phyloP scores from a whole-genome alignment of 2,113 vertebrate species.

The Pseudorasbora parva region DNA sequence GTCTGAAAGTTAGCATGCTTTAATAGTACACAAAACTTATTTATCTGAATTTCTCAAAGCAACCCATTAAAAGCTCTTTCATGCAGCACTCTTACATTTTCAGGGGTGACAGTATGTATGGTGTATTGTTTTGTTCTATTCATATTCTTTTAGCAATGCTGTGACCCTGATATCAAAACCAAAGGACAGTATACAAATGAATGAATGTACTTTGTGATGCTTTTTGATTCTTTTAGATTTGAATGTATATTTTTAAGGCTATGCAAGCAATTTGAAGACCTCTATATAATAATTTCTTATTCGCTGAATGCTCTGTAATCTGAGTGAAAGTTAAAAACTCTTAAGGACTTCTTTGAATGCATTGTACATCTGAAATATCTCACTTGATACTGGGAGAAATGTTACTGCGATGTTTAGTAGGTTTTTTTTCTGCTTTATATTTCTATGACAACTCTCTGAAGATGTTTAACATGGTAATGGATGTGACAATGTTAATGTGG shows the following conservation, averaged over 20 bases:
- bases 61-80: background rate
- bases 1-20: background rate
- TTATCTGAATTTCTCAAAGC: background rate
- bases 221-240: background rate
- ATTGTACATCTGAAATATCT: background rate
- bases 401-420: too few relatives aligned
- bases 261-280: background rate
- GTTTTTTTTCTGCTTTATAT: too few relatives aligned
- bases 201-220: conserved; percentile 5
- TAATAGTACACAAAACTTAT: background rate
- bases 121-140: conserved; percentile 3
- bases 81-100: background rate
- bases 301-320: background rate
- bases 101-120: background rate
- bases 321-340: background rate
- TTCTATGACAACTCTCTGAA: too few relatives aligned
- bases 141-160: background rate
- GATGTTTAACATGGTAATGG: too few relatives aligned
- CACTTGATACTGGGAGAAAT: background rate
- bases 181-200: background rate
- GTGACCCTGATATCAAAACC: background rate
- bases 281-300: background rate
- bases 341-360: background rate
- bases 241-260: background rate
- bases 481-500: too few relatives aligned